phyloP scores from a whole-genome alignment of 2,113 vertebrate species.

The Anoplopoma fimbria region DNA sequence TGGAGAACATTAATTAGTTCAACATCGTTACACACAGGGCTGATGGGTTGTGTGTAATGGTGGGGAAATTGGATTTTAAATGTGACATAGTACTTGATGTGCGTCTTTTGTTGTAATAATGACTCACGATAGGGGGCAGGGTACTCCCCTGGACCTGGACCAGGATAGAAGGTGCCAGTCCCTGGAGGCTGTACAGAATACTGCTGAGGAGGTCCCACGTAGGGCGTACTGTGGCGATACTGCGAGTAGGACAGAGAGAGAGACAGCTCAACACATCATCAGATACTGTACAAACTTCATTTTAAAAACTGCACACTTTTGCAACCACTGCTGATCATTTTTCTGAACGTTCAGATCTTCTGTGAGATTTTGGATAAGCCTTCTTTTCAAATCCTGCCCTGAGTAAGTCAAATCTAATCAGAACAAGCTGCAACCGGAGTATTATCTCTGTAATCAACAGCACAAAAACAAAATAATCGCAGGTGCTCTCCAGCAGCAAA shows the following conservation, averaged over 20 bases:
- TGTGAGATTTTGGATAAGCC: not conserved
- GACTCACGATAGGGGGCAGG: constrained; percentile 93
- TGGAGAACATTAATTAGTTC: constrained; percentile 25
- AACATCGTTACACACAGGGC: not conserved
- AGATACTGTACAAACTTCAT: not conserved
- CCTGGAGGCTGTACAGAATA: constrained; percentile 95
- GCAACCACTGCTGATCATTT: not conserved
- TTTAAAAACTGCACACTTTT: not conserved
- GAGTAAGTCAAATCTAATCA: not conserved
- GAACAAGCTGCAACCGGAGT: not conserved
- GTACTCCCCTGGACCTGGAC: constrained; percentile 96
- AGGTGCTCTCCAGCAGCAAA: not conserved
- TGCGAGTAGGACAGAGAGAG: constrained; percentile 59
- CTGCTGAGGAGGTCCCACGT: constrained; percentile 94
- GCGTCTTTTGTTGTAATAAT: constrained; percentile 3
- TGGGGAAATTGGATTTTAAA: not conserved
- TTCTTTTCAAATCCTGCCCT: not conserved
- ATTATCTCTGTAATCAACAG: not conserved
- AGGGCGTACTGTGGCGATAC: constrained; percentile 95
- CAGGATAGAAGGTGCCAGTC: constrained; percentile 94
- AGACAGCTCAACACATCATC: not conserved
- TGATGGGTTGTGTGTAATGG: constrained; percentile 5
- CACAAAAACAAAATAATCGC: not conserved
- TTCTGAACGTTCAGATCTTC: not conserved
- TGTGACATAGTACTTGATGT: constrained; percentile 2